phyloP scores from a whole-genome alignment of 2,888 invertebrate genomes.

The Keiferia lycopersicella region DNA sequence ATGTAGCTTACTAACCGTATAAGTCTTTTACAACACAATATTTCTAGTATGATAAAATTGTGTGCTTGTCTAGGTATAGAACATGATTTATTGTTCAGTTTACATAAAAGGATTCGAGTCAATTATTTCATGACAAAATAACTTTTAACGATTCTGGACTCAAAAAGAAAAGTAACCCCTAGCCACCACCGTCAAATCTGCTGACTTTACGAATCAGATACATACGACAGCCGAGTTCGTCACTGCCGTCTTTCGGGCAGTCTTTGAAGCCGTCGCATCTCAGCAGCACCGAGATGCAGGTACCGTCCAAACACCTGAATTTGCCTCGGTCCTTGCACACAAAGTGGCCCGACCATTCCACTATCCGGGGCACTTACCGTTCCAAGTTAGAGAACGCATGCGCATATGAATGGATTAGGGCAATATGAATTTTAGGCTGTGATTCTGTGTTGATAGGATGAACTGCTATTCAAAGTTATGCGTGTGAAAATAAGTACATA shows the following conservation, averaged over 20 bases:
- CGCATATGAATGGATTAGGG: constrained; percentile 35
- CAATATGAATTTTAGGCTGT: background rate
- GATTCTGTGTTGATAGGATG: background rate
- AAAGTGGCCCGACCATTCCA: constrained; percentile 62
- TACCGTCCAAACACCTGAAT: constrained; percentile 88
- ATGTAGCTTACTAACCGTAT: no score
- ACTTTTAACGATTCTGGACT: no score
- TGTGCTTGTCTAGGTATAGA: no score
- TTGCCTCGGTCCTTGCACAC: constrained; percentile 75
- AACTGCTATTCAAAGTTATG: no score
- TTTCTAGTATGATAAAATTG: no score
- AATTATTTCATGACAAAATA: no score
- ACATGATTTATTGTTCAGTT: no score
- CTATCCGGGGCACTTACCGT: constrained; percentile 63
- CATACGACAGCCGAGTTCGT: constrained; percentile 84
- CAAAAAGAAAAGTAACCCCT: no score
- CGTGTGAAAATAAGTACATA: no score
- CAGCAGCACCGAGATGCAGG: constrained; percentile 85
- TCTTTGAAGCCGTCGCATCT: constrained; percentile 88
- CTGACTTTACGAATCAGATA: constrained; percentile 42
- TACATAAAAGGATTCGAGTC: no score
- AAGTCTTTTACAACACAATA: no score
- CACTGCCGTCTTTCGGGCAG: constrained; percentile 84
- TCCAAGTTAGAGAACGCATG: constrained; percentile 50
- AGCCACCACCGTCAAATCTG: background rate